These are phyloP conservation scores for Chelmon rostratus DNA, from an alignment of 2,797 vertebrate species.

Conservation along the genomic window DNA sequence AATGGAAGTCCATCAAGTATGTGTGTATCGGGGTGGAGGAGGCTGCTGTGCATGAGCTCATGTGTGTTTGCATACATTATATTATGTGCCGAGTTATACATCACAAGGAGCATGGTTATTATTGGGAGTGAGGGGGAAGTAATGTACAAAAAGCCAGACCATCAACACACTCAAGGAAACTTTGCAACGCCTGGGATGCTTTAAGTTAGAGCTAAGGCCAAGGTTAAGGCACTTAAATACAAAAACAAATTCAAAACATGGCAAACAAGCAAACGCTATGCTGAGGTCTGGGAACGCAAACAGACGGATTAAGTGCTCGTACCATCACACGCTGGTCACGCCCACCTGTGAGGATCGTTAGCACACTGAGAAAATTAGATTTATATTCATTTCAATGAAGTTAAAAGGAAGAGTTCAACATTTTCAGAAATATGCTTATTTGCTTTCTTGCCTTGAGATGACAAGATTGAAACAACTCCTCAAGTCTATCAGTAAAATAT, in stretches of 20 bases:
- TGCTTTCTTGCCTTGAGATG: not conserved
- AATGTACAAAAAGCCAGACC: conserved; percentile 63
- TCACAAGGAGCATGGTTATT: conserved; percentile 56
- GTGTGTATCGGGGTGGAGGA: conserved; percentile 50
- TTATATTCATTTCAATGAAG: not conserved
- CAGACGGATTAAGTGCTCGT: conserved; percentile 15
- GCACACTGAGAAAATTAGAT: conserved; percentile 13
- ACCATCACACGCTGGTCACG: not conserved
- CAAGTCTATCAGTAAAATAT: not conserved
- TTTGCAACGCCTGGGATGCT: conserved; percentile 64
- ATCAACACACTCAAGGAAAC: conserved; percentile 57
- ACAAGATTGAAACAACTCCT: not conserved
- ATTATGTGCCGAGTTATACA: conserved; percentile 65
- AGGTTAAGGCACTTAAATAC: conserved; percentile 86
- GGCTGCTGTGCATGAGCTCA: conserved; percentile 62
- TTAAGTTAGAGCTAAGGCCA: conserved; percentile 74
- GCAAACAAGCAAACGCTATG: conserved; percentile 48
- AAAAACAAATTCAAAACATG: conserved; percentile 66
- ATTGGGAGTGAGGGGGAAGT: conserved; percentile 53
- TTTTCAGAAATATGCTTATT: not conserved
- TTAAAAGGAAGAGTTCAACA: conserved; percentile 19
- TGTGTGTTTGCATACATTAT: conserved; percentile 74
- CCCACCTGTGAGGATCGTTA: not conserved
- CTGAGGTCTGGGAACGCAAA: conserved; percentile 37
- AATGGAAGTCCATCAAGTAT: conserved; percentile 75